Base-by-base conservation (phyloP, 2,888 invertebrate species). In the Dione vanillae region DNA sequence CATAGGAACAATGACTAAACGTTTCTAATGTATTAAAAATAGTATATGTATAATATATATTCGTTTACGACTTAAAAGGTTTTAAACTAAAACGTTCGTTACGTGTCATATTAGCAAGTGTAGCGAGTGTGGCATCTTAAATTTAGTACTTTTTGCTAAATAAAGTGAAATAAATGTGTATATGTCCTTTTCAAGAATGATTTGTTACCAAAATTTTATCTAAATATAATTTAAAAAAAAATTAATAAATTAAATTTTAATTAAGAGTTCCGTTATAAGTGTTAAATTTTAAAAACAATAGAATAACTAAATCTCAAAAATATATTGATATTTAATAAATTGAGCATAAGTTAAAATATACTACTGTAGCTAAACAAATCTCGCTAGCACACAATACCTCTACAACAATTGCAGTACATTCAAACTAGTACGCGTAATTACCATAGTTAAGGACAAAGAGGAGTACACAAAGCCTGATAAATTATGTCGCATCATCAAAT, bases 61-160 rank as follows among this genome's bases (percentile, higher is more conserved):
- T 56, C 56, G 56, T 56, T 56, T 56, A 16, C 37, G 35, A 61
- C 35, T 45, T 35, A 61, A 61, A 43, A 45, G 43, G 45, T 61
- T 61, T 45, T n/a, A 61, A 35, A 35, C 27, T 27, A 49, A 64
- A 16, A 49, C 19, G 45, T 40, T 40, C 64, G 37, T 51, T 49
- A 64, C 47, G 10, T 51, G 64, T 64, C 64, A 64, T 40, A 64
- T 51, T 64, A 64, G 35, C 43, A 35, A 51, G 37, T n/a, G n/a
- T 40, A 64, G 35, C 37, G 20, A 64, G 40, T 47, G 49, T 51
- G 49, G 47, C 67, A 51, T 49, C 67, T 68, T 27, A 16, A 68
- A 52, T 52, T 61, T 41, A 43, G 37, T 20, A 58, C 16, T 61
- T 61, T 43, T 45, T 27, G n/a, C 14, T 61, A 35, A 27, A 27